A percentile compares a stretch with the other conserved stretches of the same genome.
Conservation (phyloP, 2,888 invertebrate species). For the Hartigia nigra region DNA sequence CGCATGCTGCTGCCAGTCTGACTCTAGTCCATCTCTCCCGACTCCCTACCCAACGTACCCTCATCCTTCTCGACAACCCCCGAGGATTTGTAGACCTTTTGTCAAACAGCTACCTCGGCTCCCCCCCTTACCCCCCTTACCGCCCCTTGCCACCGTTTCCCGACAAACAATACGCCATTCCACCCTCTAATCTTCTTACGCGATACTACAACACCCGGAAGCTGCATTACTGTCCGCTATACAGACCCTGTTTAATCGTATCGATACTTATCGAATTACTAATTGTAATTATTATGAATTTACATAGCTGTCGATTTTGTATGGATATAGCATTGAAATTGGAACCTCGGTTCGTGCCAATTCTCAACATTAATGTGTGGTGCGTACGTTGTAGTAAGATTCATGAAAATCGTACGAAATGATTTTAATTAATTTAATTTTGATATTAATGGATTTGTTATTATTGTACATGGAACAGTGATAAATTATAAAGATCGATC, state of each 20-base stretch:
- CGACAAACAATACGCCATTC: slow-evolving; percentile 20
- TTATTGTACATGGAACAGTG: too few species aligned
- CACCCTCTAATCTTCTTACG: slow-evolving; percentile 18
- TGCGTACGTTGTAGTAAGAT: too few species aligned
- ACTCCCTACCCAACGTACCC: background rate
- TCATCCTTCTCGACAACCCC: background rate
- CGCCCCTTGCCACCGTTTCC: too few species aligned
- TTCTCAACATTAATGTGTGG: too few species aligned
- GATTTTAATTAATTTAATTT: too few species aligned
- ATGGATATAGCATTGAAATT: background rate
- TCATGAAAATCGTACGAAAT: background rate
- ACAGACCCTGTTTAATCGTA: slow-evolving; percentile 1
- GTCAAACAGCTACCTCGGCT: slow-evolving; percentile 1
- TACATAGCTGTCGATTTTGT: background rate
- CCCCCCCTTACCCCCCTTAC: too few species aligned
- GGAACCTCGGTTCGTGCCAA: background rate
- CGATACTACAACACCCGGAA: background rate
- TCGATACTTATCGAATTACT: slow-evolving; percentile 3
- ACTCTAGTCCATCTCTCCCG: background rate
- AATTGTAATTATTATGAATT: slow-evolving; percentile 3
- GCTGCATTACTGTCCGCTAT: background rate
- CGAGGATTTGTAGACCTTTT: slow-evolving; percentile 26
- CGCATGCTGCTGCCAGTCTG: background rate
- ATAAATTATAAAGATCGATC: too few species aligned
- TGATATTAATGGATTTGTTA: too few species aligned